A percentile compares a stretch with the other conserved stretches of the same genome.
Evolutionary conservation across 1,140 invertebrate genomes (phyloP).

Genomic region (Triops longicaudatus): DNA sequence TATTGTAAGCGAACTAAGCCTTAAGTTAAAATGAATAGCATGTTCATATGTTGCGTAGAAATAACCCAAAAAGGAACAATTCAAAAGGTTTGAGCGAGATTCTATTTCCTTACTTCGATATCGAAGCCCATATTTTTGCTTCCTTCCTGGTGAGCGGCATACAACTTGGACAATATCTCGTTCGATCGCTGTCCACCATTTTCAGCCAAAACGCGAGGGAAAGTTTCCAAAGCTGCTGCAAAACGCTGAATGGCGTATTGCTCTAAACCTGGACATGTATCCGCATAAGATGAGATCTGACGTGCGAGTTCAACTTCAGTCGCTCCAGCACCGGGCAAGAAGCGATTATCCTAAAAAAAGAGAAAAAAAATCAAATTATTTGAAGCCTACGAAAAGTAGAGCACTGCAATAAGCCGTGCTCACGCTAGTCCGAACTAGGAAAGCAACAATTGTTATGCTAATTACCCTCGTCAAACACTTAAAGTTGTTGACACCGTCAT

Average conservation of each 20-base stretch:
- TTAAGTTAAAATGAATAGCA: too few species aligned
- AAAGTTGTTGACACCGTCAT: conserved; percentile 98
- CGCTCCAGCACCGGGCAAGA: conserved; percentile 89
- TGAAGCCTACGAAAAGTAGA: too few species aligned
- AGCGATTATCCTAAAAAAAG: conserved; percentile 54
- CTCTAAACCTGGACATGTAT: conserved; percentile 85
- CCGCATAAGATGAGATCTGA: conserved; percentile 73
- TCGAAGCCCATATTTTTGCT: conserved; percentile 77
- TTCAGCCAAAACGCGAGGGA: conserved; percentile 87
- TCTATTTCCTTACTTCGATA: conserved; percentile 78
- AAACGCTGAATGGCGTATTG: conserved; percentile 96
- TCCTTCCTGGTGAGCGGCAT: conserved; percentile 83
- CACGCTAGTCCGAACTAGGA: too few species aligned
- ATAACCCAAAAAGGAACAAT: too few species aligned
- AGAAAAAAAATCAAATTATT: conserved; percentile 29
- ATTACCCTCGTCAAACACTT: conserved; percentile 67
- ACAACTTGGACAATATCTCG: conserved; percentile 80
- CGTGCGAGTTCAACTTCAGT: conserved; percentile 88
- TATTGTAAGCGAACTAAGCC: too few species aligned
- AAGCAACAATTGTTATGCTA: too few species aligned
- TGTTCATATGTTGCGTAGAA: too few species aligned
- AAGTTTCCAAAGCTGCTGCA: conserved; percentile 77
- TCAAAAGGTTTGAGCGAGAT: too few species aligned
- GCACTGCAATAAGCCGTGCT: too few species aligned
- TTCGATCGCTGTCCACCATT: conserved; percentile 85